Percentiles rank a stretch among this genome's conserved stretches.
Evolutionary conservation across 2,797 vertebrate species (phyloP).

Genomic region (Lepidocolaptes lacrymiger): DNA sequence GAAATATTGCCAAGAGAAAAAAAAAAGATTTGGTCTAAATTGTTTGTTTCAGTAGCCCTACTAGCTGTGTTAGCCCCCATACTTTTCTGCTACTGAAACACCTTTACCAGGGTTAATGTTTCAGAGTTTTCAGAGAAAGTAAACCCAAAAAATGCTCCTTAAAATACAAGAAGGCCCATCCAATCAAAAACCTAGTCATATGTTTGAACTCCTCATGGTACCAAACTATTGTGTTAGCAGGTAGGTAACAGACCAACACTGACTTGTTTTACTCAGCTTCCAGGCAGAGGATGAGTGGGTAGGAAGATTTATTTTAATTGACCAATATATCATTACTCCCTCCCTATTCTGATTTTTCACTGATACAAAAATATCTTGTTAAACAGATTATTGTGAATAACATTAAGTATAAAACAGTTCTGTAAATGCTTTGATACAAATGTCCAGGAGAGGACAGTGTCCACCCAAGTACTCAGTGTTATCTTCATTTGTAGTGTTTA

Average conservation of each 20-base stretch:
- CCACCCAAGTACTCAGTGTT: not conserved
- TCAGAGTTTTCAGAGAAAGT: not conserved
- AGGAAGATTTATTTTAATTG: not conserved
- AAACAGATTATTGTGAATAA: not conserved
- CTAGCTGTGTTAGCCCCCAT: not conserved
- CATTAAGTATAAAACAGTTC: not conserved
- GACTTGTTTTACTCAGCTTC: not conserved
- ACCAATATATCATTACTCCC: not conserved
- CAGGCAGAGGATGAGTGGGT: not conserved
- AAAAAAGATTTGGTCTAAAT: not conserved
- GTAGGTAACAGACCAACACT: not conserved
- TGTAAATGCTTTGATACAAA: not conserved
- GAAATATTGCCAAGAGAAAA: not conserved
- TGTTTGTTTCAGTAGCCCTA: not conserved
- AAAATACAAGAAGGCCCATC: not conserved
- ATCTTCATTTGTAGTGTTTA: not conserved
- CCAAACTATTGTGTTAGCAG: not conserved
- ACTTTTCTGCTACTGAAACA: not conserved
- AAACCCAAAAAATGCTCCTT: not conserved
- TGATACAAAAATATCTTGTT: not conserved
- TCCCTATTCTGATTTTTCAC: not conserved
- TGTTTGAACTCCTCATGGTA: not conserved
- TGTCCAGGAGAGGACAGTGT: slow-evolving; percentile 53
- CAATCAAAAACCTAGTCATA: not conserved
- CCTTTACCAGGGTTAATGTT: not conserved